These are phyloP conservation scores for Pecten maximus DNA, from an alignment of 2,888 invertebrate genomes.

Conservation along the genomic window DNA sequence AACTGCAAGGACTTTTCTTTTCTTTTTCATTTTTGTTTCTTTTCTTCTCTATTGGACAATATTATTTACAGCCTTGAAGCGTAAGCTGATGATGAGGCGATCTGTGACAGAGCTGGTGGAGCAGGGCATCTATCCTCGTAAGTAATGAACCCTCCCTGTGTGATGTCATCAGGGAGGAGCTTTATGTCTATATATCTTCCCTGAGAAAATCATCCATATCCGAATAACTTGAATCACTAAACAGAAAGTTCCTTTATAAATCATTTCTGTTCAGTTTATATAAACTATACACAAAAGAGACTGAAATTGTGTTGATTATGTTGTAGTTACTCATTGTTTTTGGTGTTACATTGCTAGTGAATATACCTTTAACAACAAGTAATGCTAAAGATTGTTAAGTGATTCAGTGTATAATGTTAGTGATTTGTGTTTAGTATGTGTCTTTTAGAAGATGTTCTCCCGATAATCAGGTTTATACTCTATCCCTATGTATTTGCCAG, in stretches of 20 bases:
- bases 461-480: background rate
- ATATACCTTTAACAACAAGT: background rate
- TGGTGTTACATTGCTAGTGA: background rate
- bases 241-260: background rate
- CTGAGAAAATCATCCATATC: constrained; percentile 2
- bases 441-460: background rate
- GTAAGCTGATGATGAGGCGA: constrained; percentile 96
- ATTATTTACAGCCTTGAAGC: constrained; percentile 93
- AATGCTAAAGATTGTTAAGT: background rate
- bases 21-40: background rate
- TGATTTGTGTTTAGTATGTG: background rate
- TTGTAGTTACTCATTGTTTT: background rate
- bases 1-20: too few species aligned
- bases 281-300: background rate
- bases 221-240: background rate
- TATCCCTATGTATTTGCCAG: constrained; percentile 80
- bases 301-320: background rate
- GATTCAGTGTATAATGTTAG: background rate
- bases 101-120: constrained; percentile 97
- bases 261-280: background rate
- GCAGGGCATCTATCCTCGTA: constrained; percentile 99
- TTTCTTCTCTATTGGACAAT: background rate
- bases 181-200: background rate
- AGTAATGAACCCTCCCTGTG: constrained; percentile 83
- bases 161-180: background rate